Evolutionary conservation across 2,797 vertebrate species (phyloP).

Genomic region (Myiothlypis chrysogaster): DNA sequence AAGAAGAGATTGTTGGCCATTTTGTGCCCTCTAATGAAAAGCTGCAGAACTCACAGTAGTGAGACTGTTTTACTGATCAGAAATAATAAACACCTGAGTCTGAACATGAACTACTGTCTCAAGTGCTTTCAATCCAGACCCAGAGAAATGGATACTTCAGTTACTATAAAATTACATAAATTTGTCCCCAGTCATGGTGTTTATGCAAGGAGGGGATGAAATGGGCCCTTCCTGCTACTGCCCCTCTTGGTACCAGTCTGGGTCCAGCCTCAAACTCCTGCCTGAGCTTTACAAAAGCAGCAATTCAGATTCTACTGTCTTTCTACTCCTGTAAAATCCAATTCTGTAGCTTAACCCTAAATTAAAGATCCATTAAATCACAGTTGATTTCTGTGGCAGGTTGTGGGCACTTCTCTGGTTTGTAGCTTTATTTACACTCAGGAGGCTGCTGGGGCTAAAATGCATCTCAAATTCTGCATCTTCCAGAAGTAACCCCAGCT

Average conservation of each 20-base stretch:
- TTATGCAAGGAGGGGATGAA: not conserved
- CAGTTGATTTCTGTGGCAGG: not conserved
- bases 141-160: not conserved
- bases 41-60: too few relatives aligned
- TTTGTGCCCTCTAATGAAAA: too few relatives aligned
- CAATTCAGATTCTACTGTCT: not conserved
- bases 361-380: not conserved
- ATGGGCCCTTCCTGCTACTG: not conserved
- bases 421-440: not conserved
- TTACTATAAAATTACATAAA: not conserved
- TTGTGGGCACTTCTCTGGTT: not conserved
- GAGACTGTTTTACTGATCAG: too few relatives aligned
- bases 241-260: not conserved
- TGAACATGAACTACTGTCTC: too few relatives aligned
- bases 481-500: not conserved
- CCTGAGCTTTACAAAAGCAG: not conserved
- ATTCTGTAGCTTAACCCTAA: not conserved
- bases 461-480: not conserved
- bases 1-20: too few relatives aligned
- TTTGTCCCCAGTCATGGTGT: accelerated
- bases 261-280: not conserved
- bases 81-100: too few relatives aligned
- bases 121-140: too few relatives aligned
- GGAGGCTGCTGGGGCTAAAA: not conserved
- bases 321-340: not conserved